These are phyloP conservation scores for Drosophila anceps DNA, from an alignment of 2,888 invertebrate species.

Conservation along the genomic window DNA sequence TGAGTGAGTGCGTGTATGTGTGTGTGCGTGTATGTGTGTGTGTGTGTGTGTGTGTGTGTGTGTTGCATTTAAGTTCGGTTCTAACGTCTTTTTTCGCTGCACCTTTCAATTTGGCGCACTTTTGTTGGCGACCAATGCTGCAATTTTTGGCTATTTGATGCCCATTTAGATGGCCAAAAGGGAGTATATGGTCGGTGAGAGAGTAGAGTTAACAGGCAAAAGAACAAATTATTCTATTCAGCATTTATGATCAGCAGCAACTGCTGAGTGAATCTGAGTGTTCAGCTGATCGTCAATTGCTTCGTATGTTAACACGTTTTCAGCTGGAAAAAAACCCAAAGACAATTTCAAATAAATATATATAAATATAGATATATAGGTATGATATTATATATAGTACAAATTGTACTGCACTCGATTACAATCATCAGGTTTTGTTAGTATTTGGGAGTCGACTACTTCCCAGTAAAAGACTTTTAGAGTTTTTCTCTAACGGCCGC, in stretches of 20 bases:
- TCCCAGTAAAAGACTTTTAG: not conserved
- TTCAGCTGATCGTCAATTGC: no score
- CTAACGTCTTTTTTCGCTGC: constrained; percentile 24
- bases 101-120: constrained; percentile 72
- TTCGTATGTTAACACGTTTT: no score
- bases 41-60: constrained; percentile 4
- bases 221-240: not conserved
- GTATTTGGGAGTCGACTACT: no score
- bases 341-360: no score
- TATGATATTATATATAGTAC: no score
- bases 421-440: no score
- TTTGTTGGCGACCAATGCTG: constrained; percentile 67
- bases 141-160: constrained; percentile 59
- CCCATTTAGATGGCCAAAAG: not conserved
- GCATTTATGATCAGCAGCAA: not conserved
- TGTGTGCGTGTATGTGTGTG: constrained; percentile 5
- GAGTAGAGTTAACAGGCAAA: not conserved
- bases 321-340: no score
- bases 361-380: no score
- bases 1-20: constrained; percentile 1
- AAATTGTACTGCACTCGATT: no score
- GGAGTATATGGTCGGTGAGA: not conserved
- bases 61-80: constrained; percentile 18
- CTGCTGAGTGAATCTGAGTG: no score
- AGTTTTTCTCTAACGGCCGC: constrained; percentile 59